These are phyloP conservation scores for Meiosimyza platycephala DNA, from an alignment of 2,888 invertebrate genomes.

Conservation along the genomic window DNA sequence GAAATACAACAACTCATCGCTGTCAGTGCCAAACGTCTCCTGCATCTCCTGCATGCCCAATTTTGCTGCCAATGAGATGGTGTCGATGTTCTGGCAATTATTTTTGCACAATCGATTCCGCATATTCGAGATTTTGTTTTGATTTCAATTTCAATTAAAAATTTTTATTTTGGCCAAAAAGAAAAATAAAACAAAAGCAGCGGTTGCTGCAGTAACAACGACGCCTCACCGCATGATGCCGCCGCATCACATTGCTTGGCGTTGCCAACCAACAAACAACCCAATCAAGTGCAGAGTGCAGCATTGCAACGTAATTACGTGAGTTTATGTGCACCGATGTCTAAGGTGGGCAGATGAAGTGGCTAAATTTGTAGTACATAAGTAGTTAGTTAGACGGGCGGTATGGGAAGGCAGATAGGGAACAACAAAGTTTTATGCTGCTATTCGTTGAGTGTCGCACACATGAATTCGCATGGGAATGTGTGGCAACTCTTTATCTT, in stretches of 20 bases:
- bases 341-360: conserved; percentile 11
- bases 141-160: conserved; percentile 55
- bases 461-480: neutral
- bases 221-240: conserved; percentile 3
- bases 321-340: conserved; percentile 12
- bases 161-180: conserved; percentile 1
- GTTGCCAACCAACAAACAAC: conserved; percentile 1
- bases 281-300: neutral
- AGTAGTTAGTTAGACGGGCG: neutral
- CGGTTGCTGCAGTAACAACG: too few relatives aligned
- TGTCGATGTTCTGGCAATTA: conserved; percentile 58
- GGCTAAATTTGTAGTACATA: neutral
- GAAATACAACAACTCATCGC: neutral
- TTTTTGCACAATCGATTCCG: conserved; percentile 60
- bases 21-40: conserved; percentile 8
- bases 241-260: neutral
- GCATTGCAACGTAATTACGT: conserved; percentile 3
- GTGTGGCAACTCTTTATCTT: conserved; percentile 7
- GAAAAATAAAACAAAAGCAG: neutral
- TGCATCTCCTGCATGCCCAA: conserved; percentile 41
- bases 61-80: conserved; percentile 32
- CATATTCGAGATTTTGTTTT: conserved; percentile 58
- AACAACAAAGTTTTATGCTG: neutral
- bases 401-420: neutral
- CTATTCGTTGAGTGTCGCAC: neutral